phyloP scores from a whole-genome alignment of 2,888 invertebrate genomes.

The Julus scanicus region DNA sequence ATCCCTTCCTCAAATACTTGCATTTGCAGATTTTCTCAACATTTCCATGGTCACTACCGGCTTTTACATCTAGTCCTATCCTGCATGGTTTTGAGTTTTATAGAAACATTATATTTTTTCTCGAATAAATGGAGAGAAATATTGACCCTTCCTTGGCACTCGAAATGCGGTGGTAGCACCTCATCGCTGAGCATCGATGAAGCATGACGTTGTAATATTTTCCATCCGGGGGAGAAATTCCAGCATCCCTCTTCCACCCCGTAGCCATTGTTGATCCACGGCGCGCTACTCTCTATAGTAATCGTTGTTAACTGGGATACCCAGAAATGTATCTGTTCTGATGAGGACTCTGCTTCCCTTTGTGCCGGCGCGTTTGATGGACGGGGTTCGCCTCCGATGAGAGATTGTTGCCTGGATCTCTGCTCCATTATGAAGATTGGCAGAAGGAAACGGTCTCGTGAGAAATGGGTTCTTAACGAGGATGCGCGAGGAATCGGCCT shows the following conservation, averaged over 20 bases:
- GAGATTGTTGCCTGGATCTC: slow-evolving; percentile 34
- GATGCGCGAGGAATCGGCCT: neutral
- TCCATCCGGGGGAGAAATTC: neutral
- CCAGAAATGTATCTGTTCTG: slow-evolving; percentile 7
- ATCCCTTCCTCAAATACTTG: too few relatives aligned
- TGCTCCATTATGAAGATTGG: slow-evolving; percentile 43
- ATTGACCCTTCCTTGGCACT: neutral
- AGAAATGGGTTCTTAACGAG: slow-evolving; percentile 36
- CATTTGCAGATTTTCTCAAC: too few relatives aligned
- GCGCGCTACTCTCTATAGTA: neutral
- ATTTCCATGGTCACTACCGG: too few relatives aligned
- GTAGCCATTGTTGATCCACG: slow-evolving; percentile 14
- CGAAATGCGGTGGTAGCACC: neutral
- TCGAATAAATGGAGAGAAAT: neutral
- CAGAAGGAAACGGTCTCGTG: slow-evolving; percentile 39
- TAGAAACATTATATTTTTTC: too few relatives aligned
- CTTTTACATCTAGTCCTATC: too few relatives aligned
- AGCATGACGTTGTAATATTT: neutral
- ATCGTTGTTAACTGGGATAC: slow-evolving; percentile 20
- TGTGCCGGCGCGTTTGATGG: slow-evolving; percentile 41
- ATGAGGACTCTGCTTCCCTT: slow-evolving; percentile 22
- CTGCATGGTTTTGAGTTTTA: neutral
- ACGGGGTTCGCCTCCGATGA: slow-evolving; percentile 28
- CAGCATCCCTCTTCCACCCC: neutral
- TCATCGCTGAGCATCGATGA: neutral